phyloP scores from a whole-genome alignment of 1,140 invertebrate species.

The Calliphora vicina region DNA sequence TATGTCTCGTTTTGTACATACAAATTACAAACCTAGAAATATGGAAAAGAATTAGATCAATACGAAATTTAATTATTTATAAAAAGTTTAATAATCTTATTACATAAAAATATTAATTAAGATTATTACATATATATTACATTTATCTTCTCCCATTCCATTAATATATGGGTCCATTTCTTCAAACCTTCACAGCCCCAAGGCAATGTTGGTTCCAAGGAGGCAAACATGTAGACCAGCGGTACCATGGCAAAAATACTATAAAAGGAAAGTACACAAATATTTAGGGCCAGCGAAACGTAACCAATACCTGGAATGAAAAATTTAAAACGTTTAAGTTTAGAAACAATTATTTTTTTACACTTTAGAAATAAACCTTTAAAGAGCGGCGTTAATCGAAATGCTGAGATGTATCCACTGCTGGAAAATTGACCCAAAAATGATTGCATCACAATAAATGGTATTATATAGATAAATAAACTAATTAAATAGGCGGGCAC shows the following conservation, averaged over 20 bases:
- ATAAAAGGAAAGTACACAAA: constrained; percentile 47
- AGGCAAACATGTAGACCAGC: constrained; percentile 47
- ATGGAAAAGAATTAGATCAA: too few relatives aligned
- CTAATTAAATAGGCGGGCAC: constrained; percentile 44
- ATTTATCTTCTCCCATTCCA: neutral
- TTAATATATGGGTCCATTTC: constrained; percentile 10
- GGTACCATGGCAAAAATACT: constrained; percentile 49
- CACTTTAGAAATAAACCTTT: constrained; percentile 43
- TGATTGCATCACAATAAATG: constrained; percentile 54
- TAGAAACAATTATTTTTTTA: neutral
- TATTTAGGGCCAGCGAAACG: constrained; percentile 47
- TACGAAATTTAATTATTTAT: neutral
- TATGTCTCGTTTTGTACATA: constrained; percentile 17
- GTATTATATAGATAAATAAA: constrained; percentile 52
- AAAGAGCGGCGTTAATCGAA: constrained; percentile 55
- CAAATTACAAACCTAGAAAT: neutral
- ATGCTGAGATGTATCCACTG: constrained; percentile 55
- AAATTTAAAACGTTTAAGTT: neutral
- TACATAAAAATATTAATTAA: neutral
- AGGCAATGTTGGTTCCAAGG: constrained; percentile 50
- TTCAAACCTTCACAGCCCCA: constrained; percentile 52
- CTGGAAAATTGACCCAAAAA: constrained; percentile 59
- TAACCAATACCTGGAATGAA: constrained; percentile 52
- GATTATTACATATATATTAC: constrained; percentile 9
- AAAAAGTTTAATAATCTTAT: neutral